Base-by-base conservation (phyloP, 2,113 vertebrate genomes). In the Syngnathus floridae region DNA sequence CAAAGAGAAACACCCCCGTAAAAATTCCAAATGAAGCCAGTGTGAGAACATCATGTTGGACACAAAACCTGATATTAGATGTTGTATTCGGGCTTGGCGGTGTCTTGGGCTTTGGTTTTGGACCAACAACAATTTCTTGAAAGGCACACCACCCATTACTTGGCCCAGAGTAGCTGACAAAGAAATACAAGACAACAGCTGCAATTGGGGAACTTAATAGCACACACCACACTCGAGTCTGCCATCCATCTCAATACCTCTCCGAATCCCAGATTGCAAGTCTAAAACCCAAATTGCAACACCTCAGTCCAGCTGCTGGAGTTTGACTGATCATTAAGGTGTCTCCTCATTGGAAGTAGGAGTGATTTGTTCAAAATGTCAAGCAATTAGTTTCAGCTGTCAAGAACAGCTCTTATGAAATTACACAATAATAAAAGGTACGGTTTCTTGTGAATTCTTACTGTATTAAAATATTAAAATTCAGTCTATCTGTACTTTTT, bases 231-330 rank as follows among this genome's bases (percentile, higher is more conserved):
- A 52, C 10, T 65, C 52, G 52, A 54, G 58, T 22, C 54, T 64
- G 58, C 69, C 62, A 67, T 75, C 72, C 56, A 38, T 73, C 67
- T 79, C 52, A 52, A 49, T 35, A 63, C 56, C 76, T 56, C 66
- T 69, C 76, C 76, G 61, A 60, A 40, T 37, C 21, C n/a, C 48
- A 63, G 59, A 62, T 3, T 48, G 71, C 76, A 77, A 67, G 35
- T 65, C 46, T 46, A 8, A 9, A 69, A 46, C 48, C 21, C 64
- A 68, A 58, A 63, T 16, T 66, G 60, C 59, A 72, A 73, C 64
- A 65, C 14, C 41, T 38, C 35, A 56, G 5, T 75, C 65, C 73
- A 84, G 78, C 86, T 88, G 82, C 60, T 65, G 41, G 36, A 48
- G 49, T 48, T 7, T 14, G 7, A 17, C 3, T 13, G 4, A 21